Evolutionary conservation across 1,140 invertebrate species (phyloP), one percentile per base, ranked within the genome.

Genomic region (Ericerus pela): DNA sequence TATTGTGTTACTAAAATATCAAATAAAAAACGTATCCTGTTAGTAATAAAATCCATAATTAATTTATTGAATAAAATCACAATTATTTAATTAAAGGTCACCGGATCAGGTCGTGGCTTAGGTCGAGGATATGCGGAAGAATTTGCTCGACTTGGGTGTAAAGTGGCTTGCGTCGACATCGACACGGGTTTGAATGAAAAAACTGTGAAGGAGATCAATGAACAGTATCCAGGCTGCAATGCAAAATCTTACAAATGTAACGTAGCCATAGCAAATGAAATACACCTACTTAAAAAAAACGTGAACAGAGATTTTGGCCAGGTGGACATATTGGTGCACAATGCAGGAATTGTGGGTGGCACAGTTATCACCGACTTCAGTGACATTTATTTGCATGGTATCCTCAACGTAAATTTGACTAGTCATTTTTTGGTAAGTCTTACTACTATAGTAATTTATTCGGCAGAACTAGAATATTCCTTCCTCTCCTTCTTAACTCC

Each of bases 311-410:
- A 72, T 1, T 20, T 73, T 20, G 70, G 70, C 0, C 58, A 55
- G 1, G 56, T 73, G 24, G 68, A 73, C 47, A 59, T 71, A 1
- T 60, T 73, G 4, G 62, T 73, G 4, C 72, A 68, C n/a, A 72
- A 71, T 51, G 58, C 62, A 8, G 66, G 37, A 20, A 31, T 58
- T 6, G 52, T 60, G 0, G 33, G 43, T 16, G 53, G 38, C 0
- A 41, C 87, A 1, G 70, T 69, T 0, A 88, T 92, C 84, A 74
- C 86, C 57, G 74, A 79, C 51, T 73, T 75, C 1, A 83, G 85
- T 10, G 41, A 47, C 14, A 24, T 47, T 22, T 47, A 47, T 16
- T 4, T 47, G 4, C 41, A 47, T 16, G 41, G 41, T 4, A 16
- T 47, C 2, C 8, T 47, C 41, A 24, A 18, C 14, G 20, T 47